Conservation (phyloP, 2,888 invertebrate species). For the Priapulus caudatus region DNA sequence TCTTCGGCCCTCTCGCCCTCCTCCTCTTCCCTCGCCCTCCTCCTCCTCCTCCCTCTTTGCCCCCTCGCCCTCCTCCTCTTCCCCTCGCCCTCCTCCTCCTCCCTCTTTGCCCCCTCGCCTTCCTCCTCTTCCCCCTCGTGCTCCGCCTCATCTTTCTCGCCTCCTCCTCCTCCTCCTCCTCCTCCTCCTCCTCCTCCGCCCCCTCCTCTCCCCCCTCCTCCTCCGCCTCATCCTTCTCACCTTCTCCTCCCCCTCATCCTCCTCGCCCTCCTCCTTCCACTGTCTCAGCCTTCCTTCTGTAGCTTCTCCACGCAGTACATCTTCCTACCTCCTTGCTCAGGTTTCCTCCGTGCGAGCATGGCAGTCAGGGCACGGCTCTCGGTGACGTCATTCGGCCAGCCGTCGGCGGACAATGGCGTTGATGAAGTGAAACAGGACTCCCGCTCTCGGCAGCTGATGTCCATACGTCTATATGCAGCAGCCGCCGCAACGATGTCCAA, state of each 20-base stretch:
- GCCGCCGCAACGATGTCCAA: slow-evolving; percentile 14
- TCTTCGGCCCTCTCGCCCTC: too few species aligned
- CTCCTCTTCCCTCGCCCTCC: neutral
- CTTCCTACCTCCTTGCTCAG: too few species aligned
- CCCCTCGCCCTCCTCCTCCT: slow-evolving; percentile 8
- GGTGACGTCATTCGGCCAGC: too few species aligned
- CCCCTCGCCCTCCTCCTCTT: slow-evolving; percentile 5
- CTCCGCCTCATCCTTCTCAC: neutral
- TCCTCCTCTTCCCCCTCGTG: slow-evolving; percentile 6
- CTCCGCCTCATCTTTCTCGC: slow-evolving; percentile 8
- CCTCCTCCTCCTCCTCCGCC: slow-evolving; percentile 10
- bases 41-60: slow-evolving; percentile 1
- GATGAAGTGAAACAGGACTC: slow-evolving; percentile 25
- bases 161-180: slow-evolving; percentile 6
- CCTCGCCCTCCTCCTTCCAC: neutral
- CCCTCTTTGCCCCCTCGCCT: slow-evolving; percentile 8
- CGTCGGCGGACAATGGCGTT: neutral
- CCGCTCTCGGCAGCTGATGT: slow-evolving; percentile 21
- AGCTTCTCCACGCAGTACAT: too few species aligned
- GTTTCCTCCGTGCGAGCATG: too few species aligned
- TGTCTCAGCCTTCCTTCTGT: neutral
- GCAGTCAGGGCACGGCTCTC: too few species aligned
- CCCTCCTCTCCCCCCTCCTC: slow-evolving; percentile 11
- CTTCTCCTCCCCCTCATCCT: too few species aligned
- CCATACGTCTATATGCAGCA: slow-evolving; percentile 30